Base-by-base conservation (phyloP, 2,888 invertebrate genomes). In the Mamestra brassicae region DNA sequence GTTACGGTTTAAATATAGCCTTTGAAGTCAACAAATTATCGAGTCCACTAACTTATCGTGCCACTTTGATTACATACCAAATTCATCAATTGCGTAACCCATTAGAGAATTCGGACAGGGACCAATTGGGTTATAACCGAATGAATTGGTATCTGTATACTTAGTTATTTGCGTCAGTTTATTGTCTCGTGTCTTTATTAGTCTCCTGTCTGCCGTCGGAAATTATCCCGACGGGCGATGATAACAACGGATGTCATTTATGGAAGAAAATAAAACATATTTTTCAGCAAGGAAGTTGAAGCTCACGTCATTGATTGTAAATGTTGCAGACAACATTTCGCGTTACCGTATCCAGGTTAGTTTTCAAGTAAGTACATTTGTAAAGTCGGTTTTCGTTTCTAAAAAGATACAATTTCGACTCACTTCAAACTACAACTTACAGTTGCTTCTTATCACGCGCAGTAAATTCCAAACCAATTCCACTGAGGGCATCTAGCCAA, bases 151-250 rank as follows among this genome's bases (percentile, higher is more conserved):
- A 67, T 66, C 58, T 64, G 57, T n/a, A 26, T 60, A 75, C 52
- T 68, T n/a, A 64, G 74, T 71, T 75, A 55, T 76, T 79, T 71
- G 66, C 55, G 68, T n/a, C 61, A 26, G 74, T 67, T 84, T 86
- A 86, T 62, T 73, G 63, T 79, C 63, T 64, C 63, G 45, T 62
- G 68, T 57, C 64, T 74, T 85, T 75, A 84, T 79, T 77, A 57
- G 71, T 42, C 71, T 65, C 58, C 50, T 54, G 72, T 61, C 78
- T 76, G 71, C 15, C n/a, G 61, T 58, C 76, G 57, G 54, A 74
- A 67, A 84, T 72, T 72, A 76, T 63, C 42, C 63, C 55, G 45
- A 65, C 45, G n/a, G 70, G 38, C 70, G 69, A 61, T 63, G 57
- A 76, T 66, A 72, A 70, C 61, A n/a, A 54, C 69, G 4, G 57